Percentiles rank a stretch among this genome's conserved stretches.
Evolutionary conservation across 2,888 invertebrate genomes (phyloP).

Genomic region (Agrochola circellaris): DNA sequence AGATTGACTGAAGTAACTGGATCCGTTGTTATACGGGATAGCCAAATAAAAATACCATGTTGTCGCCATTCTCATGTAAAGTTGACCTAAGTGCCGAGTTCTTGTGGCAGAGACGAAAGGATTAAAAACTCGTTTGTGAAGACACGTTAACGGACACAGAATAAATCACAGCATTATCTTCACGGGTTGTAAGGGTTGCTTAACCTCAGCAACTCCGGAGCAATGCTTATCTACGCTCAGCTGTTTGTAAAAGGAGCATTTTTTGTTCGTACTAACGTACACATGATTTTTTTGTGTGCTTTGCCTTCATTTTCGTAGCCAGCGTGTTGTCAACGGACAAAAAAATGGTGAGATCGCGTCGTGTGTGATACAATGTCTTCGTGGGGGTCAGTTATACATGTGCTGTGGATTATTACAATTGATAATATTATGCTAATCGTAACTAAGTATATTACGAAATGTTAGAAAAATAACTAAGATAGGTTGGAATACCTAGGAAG

Average conservation of each 20-base stretch:
- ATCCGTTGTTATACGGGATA: neutral
- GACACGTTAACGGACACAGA: slow-evolving; percentile 33
- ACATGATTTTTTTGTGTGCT: slow-evolving; percentile 78
- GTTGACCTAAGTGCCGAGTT: neutral
- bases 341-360: slow-evolving; percentile 79
- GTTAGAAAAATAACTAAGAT: slow-evolving; percentile 11
- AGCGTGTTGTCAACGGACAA: slow-evolving; percentile 78
- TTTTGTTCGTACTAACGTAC: slow-evolving; percentile 72
- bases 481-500: neutral
- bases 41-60: slow-evolving; percentile 7
- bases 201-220: slow-evolving; percentile 28
- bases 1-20: neutral
- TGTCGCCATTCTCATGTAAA: slow-evolving; percentile 32
- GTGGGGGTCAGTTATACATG: slow-evolving; percentile 79
- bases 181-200: slow-evolving; percentile 56
- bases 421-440: slow-evolving; percentile 50
- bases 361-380: slow-evolving; percentile 81
- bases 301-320: slow-evolving; percentile 65
- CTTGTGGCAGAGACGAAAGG: slow-evolving; percentile 23
- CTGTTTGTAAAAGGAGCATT: slow-evolving; percentile 82
- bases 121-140: slow-evolving; percentile 27
- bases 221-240: slow-evolving; percentile 79
- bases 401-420: slow-evolving; percentile 44
- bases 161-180: slow-evolving; percentile 44
- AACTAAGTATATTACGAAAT: slow-evolving; percentile 26